A percentile compares a stretch with the other conserved stretches of the same genome.
Conservation (phyloP, 2,797 vertebrate species). For the Eremophila alpestris region DNA sequence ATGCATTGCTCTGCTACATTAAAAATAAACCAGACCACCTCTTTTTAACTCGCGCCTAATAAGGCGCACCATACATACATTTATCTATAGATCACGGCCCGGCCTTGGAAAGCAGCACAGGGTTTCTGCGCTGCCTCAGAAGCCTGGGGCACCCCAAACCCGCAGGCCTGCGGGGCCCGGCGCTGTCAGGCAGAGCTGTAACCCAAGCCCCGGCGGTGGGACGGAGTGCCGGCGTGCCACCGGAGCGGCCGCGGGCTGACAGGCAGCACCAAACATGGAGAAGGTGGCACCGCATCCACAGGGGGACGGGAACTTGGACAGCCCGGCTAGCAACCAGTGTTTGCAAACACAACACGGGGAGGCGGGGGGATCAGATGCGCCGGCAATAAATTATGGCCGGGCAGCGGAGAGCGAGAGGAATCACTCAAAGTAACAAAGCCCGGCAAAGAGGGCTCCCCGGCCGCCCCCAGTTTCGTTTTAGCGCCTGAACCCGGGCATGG, state of each 20-base stretch:
- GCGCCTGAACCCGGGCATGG: not conserved
- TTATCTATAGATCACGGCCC: not conserved
- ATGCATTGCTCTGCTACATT: not conserved
- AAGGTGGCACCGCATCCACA: slow-evolving; percentile 70
- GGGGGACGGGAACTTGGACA: slow-evolving; percentile 60
- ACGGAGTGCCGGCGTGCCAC: slow-evolving; percentile 44
- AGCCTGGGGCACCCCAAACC: not conserved
- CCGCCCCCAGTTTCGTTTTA: not conserved
- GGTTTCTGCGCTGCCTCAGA: not conserved
- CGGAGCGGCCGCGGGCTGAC: slow-evolving; percentile 53
- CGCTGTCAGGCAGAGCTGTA: slow-evolving; percentile 44
- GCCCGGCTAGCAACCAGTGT: slow-evolving; percentile 82
- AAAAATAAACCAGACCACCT: slow-evolving; percentile 25
- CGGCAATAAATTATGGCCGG: slow-evolving; percentile 64
- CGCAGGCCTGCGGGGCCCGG: not conserved
- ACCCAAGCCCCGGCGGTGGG: slow-evolving; percentile 44
- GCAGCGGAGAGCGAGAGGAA: slow-evolving; percentile 20
- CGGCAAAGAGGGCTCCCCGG: not conserved
- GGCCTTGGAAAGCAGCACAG: not conserved
- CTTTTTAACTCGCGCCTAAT: not conserved
- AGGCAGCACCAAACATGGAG: slow-evolving; percentile 84
- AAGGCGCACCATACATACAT: not conserved
- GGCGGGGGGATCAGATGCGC: slow-evolving; percentile 57
- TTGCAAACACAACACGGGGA: slow-evolving; percentile 80
- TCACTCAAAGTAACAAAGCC: slow-evolving; percentile 15